Base-by-base conservation (phyloP, 2,113 vertebrate genomes). In the Salvelinus fontinalis region DNA sequence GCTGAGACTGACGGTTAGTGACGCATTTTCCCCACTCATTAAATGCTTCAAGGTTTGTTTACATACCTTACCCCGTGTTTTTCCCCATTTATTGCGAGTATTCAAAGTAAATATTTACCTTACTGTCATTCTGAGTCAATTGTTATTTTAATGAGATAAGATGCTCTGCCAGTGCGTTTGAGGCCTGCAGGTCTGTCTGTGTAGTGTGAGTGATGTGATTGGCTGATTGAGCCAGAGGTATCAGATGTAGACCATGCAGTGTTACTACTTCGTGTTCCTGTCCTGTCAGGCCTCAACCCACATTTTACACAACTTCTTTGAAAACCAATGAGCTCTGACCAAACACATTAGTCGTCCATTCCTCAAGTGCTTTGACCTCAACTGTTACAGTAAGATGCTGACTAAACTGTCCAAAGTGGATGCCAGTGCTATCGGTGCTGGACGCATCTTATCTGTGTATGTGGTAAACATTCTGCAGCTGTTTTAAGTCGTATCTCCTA, bases 401-500 rank as follows among this genome's bases (percentile, higher is more conserved):
- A 48, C 27, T 20, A 20, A 44, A 12, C 67, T n/a, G 20, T 70
- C 7, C 26, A n/a, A 67, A 71, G 68, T 26, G 70, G 9, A 20
- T 24, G 29, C 51, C 51, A 67, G 59, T 74, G 34, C n/a, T n/a
- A 59, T 72, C 59, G 20, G 18, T 44, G 39, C 14, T 66, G 64
- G 34, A 70, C 22, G n/a, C 60, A 18, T n/a, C 49, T 51, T 71
- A 34, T 81, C 76, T 49, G 34, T 11, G 20, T 76, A 60, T 67
- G 27, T 59, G 24, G 12, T 81, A 74, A 75, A 74, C 13, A 67
- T 51, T 27, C 60, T 70, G 20, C 73, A 11, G 54, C 69, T 83
- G 70, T 75, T 80, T 75, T 74, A 83, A 74, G 78, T 57, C 74
- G 80, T 83, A 84, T 88, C 78, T 74, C 54, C 59, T 44, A 44